Evolutionary conservation across 1,140 invertebrate genomes (phyloP), one percentile per base, ranked within the genome.

Genomic region (Leguminivora glycinivorella): DNA sequence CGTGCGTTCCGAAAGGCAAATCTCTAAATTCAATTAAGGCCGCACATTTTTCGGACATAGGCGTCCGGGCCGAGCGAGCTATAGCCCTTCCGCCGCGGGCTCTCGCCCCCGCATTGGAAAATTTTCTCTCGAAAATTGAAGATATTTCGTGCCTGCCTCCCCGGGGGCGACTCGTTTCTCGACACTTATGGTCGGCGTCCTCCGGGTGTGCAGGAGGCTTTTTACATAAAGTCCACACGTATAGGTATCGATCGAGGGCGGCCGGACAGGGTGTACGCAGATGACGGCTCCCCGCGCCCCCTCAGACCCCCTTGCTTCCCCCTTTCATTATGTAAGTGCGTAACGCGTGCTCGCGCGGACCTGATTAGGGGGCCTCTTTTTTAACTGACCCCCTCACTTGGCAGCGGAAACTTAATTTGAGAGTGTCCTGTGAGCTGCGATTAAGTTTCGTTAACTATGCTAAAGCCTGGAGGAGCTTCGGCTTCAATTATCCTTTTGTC

Each of bases 211-310:
- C 86, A 88, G 86, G 86, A 88, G 84, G 84, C 85, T 89, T 90
- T 90, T 90, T 90, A 90, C 87, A 90, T 90, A 90, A 90, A 90
- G 88, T 90, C 88, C 88, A 88, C 87, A 89, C 88, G 88, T 90
- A 90, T 87, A 88, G 83, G 87, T 90, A 90, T 90, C 88, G 88
- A 90, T 89, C 88, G 86, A 75, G 85, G 85, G 84, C 82, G 83
- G 85, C 87, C 81, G 85, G 87, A 87, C 87, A 89, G 83, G 83
- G 83, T 81, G 83, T 90, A 88, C 87, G 88, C 88, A 90, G 87
- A 89, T 90, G 87, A 89, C 87, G 85, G 79, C 82, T 85, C 85
- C 63, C 72, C 68, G 60, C 68, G 74, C 68, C 70, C 75, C 81
- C 80, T 67, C 76, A 66, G 60, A 58, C 79, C 76, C 83, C 83